Evolutionary conservation across 1,140 invertebrate species (phyloP).

Genomic region (Orchestia grillus): DNA sequence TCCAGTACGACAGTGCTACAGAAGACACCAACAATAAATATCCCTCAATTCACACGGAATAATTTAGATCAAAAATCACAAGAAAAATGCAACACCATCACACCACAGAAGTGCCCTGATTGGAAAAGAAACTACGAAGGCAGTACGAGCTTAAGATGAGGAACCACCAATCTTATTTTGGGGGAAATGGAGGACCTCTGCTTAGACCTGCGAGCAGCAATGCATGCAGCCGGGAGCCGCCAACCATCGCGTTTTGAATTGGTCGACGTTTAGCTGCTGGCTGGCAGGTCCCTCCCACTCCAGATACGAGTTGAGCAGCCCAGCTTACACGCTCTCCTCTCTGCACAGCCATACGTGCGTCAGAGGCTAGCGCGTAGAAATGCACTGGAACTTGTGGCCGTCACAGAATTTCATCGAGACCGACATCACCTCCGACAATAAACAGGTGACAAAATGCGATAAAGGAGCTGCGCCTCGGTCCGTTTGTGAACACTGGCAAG

Average conservation of each 20-base stretch:
- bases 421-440: neutral
- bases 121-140: neutral
- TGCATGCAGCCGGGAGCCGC: neutral
- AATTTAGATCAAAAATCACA: neutral
- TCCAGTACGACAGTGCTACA: too few species aligned
- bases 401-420: neutral
- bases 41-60: too few species aligned
- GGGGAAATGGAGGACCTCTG: neutral
- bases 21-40: too few species aligned
- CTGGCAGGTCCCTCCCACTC: neutral
- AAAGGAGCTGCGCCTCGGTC: neutral
- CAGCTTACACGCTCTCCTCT: too few species aligned
- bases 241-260: neutral
- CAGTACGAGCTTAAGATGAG: neutral
- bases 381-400: neutral
- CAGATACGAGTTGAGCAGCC: neutral
- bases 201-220: neutral
- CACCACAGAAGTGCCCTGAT: neutral
- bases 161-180: neutral
- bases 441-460: neutral
- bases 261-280: neutral
- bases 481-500: constrained; percentile 9
- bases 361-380: neutral
- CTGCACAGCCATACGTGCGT: too few species aligned
- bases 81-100: neutral